These are phyloP conservation scores for Cremastinae sp. DNA, from an alignment of 2,888 invertebrate species.

Conservation along the genomic window DNA sequence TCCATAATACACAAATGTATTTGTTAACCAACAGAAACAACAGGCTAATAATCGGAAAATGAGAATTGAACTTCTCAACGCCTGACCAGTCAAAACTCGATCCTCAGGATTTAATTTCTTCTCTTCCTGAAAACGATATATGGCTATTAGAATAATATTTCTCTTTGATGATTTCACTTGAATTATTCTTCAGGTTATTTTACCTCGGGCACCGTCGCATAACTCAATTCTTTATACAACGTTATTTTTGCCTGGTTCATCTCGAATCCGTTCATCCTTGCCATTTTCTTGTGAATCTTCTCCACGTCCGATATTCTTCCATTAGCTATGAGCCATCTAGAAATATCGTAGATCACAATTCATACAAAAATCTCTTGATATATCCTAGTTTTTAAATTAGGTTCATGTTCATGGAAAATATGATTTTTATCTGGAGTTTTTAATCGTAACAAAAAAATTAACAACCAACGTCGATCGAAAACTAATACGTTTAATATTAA, in stretches of 20 bases:
- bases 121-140: slow-evolving; percentile 39
- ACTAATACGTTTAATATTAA: too few relatives aligned
- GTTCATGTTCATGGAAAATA: too few relatives aligned
- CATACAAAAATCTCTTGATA: too few relatives aligned
- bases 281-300: slow-evolving; percentile 83
- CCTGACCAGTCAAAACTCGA: slow-evolving; percentile 76
- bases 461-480: too few relatives aligned
- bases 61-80: slow-evolving; percentile 82
- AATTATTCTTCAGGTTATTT: background rate
- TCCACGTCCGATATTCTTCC: slow-evolving; percentile 83
- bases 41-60: slow-evolving; percentile 84
- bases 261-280: slow-evolving; percentile 84
- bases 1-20: slow-evolving; percentile 91
- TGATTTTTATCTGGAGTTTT: too few relatives aligned
- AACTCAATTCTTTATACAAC: slow-evolving; percentile 75
- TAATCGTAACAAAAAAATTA: too few relatives aligned
- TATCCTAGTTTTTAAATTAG: too few relatives aligned
- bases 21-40: slow-evolving; percentile 90
- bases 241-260: slow-evolving; percentile 82
- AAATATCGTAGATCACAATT: too few relatives aligned
- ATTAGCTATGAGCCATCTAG: slow-evolving; percentile 87
- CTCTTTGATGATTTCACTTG: background rate
- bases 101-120: slow-evolving; percentile 49
- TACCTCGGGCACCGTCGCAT: slow-evolving; percentile 61
- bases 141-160: background rate